Percentiles rank a stretch among this genome's conserved stretches.
Evolutionary conservation across 2,113 vertebrate species (phyloP).

Genomic region (Apteryx owenii): DNA sequence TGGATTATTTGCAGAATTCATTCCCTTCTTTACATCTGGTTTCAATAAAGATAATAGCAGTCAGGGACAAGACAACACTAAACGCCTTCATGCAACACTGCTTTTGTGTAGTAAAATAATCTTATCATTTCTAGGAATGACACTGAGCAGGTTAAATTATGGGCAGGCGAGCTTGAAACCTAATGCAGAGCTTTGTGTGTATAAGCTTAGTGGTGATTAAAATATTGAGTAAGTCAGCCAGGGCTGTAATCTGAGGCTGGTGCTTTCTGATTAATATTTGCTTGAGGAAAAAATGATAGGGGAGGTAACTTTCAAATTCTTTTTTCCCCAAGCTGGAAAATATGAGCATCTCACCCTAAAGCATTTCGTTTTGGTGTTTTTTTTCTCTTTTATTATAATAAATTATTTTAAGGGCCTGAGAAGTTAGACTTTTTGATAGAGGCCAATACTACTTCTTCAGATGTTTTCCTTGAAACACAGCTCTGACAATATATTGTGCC

Average conservation of each 20-base stretch:
- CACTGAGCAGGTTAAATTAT: not conserved
- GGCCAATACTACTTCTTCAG: not conserved
- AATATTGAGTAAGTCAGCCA: not conserved
- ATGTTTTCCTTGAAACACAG: not conserved
- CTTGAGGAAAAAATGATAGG: not conserved
- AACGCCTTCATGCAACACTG: not conserved
- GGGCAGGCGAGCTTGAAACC: not conserved
- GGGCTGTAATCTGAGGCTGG: not conserved
- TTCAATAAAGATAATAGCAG: slow-evolving; percentile 24
- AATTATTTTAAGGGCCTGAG: not conserved
- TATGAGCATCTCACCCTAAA: not conserved
- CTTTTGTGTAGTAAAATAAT: slow-evolving; percentile 18
- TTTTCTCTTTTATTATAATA: not conserved
- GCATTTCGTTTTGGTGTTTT: not conserved
- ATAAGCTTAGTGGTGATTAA: not conserved
- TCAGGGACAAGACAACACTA: not conserved
- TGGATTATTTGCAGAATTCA: slow-evolving; percentile 26
- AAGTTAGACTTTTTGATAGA: not conserved
- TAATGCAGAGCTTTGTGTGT: not conserved
- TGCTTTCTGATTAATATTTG: not conserved
- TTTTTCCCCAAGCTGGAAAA: not conserved
- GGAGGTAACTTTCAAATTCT: not conserved
- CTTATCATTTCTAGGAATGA: not conserved
- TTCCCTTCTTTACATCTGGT: not conserved
- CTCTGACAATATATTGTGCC: not conserved